phyloP scores from a whole-genome alignment of 2,797 vertebrate genomes.

The Ciconia nigra region DNA sequence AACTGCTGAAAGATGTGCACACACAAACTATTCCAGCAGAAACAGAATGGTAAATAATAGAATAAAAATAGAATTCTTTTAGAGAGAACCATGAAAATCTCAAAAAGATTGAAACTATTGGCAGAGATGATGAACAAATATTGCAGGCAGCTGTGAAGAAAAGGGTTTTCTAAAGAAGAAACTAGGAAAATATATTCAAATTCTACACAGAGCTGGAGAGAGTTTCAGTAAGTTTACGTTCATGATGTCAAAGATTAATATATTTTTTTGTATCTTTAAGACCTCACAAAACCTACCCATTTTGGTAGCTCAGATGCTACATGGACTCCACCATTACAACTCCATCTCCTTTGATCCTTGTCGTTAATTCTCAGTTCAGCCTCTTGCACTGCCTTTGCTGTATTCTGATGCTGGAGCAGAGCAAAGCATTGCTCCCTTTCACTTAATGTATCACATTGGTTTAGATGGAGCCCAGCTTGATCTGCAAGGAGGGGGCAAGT shows the following conservation, averaged over 20 bases:
- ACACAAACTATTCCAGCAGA: background rate
- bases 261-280: background rate
- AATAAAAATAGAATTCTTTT: background rate
- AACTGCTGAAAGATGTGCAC: background rate
- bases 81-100: background rate
- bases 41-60: background rate
- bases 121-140: background rate
- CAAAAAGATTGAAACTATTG: background rate
- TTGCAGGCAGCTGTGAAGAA: background rate
- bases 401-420: background rate
- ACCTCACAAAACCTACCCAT: background rate
- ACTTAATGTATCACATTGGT: too few species aligned
- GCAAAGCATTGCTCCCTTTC: background rate
- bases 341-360: background rate
- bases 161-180: background rate
- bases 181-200: background rate
- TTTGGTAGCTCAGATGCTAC: background rate
- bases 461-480: background rate
- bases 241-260: background rate
- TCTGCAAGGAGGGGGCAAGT: background rate
- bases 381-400: background rate
- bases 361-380: background rate
- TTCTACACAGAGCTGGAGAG: background rate
- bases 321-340: background rate
- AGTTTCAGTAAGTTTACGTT: background rate